Base-by-base conservation (phyloP, 2,888 invertebrate genomes). In the Cosmorhoe ocellata region DNA sequence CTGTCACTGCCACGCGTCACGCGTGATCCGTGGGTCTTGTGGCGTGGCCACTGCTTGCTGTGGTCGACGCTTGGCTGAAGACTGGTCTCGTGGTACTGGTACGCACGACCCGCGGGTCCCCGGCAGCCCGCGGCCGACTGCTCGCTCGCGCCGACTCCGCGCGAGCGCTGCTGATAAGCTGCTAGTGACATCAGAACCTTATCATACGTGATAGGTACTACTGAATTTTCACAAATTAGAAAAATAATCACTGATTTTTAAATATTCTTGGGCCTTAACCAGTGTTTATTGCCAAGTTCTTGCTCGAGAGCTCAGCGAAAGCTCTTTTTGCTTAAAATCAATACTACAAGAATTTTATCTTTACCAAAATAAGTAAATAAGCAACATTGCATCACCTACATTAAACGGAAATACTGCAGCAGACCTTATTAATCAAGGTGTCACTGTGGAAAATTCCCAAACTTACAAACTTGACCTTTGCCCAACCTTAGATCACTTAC, bases 71-170 rank as follows among this genome's bases (percentile, higher is more conserved):
- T n/a, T n/a, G n/a, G n/a, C n/a, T n/a, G n/a, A n/a, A n/a, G n/a
- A n/a, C n/a, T n/a, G n/a, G n/a, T n/a, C n/a, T n/a, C 34, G 31
- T 26, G 37, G 1, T n/a, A n/a, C n/a, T n/a, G n/a, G n/a, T n/a
- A n/a, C 18, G 33, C 7, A 10, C 11, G 42, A 27, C 39, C 24
- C 41, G 37, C 63, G 54, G 56, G 57, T 49, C 59, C 63, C 64
- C 58, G 59, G 59, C 62, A 56, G 69, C 69, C 69, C 62, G 67
- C 64, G 64, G 58, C 57, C 71, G 70, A 74, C 76, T 73, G 74
- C 47, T 49, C 63, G 61, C 12, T 34, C 48, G 42, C 47, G 37
- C 42, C 52, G 46, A 30, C 53, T 44, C 37, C 49, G 44, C 57
- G 41, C 58, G 54, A 51, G 55, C 52, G 40, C 46, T 37, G 44